phyloP scores from a whole-genome alignment of 2,888 invertebrate species.

The Hirtodrosophila histrioides region DNA sequence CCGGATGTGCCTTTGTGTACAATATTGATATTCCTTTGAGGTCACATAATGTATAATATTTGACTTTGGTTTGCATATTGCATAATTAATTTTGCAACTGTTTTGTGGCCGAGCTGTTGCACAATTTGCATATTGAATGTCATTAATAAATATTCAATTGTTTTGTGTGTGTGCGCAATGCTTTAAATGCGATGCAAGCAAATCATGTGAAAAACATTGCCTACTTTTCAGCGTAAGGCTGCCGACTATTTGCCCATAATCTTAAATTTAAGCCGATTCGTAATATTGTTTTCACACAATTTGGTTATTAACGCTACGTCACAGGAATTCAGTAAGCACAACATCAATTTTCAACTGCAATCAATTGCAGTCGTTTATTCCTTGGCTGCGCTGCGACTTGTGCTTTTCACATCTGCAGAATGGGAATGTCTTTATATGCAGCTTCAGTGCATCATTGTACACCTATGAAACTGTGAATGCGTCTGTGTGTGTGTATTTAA shows the following conservation, averaged over 20 bases:
- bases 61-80: constrained; percentile 52
- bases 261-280: constrained; percentile 2
- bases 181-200: neutral
- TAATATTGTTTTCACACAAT: constrained; percentile 60
- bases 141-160: constrained; percentile 45
- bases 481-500: constrained; percentile 25
- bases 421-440: constrained; percentile 51
- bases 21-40: constrained; percentile 34
- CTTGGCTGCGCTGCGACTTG: constrained; percentile 11
- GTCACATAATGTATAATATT: constrained; percentile 10
- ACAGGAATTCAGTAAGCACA: constrained; percentile 42
- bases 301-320: constrained; percentile 56
- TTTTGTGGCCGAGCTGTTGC: constrained; percentile 21
- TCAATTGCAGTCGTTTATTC: constrained; percentile 52
- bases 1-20: constrained; percentile 2
- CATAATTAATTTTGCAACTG: constrained; percentile 47
- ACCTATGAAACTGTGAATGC: constrained; percentile 22
- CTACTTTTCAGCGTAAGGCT: constrained; percentile 14
- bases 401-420: constrained; percentile 37
- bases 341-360: constrained; percentile 68
- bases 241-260: neutral
- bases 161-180: neutral
- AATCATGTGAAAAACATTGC: constrained; percentile 18
- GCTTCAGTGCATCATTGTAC: constrained; percentile 26
- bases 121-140: constrained; percentile 37